Base-by-base conservation (phyloP, 2,113 vertebrate species). In the Spilogale gracilis region DNA sequence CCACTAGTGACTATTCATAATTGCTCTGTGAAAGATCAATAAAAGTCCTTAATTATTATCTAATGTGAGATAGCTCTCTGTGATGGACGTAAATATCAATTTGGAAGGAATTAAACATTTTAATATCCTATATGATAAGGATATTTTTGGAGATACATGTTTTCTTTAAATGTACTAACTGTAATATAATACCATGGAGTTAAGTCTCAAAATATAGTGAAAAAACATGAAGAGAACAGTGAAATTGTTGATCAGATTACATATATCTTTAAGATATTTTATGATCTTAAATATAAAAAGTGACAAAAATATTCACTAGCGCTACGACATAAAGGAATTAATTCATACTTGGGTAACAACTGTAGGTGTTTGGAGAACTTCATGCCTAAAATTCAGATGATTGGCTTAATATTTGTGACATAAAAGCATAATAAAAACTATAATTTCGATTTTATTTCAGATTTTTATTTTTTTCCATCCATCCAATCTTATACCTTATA, bases 21-120 rank as follows among this genome's bases (percentile, higher is more conserved):
- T 82, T 92, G 56, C n/a, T 95, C 25, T 92, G 60, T 93, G 60
- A 96, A 97, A 87, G 50, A 95, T 94, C 76, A 90, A 67, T 69
- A 92, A 85, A 73, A 38, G 16, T 61, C 20, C 1, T 92, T 87
- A 95, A 97, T 97, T 97, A 82, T 73, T 48, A 83, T 45, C 21
- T 88, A 86, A 92, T 84, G 21, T 92, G 38, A 86, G 8, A 86
- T n/a, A 89, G 27, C 54, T 94, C 91, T 79, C 60, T 89, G 16
- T 65, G 58, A 61, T 92, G 0, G 58, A 45, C 87, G 0, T 90
- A 87, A 97, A 96, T 92, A 93, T 87, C 27, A 96, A 32, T 69
- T 67, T 89, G 50, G 25, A 97, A 89, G 25, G 1, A 80, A 84
- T 90, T 83, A 93, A 38, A 43, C 50, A 82, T 89, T 95, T 95